Percentiles rank a stretch among this genome's conserved stretches.
Conservation (phyloP, 2,113 vertebrate species). For the Lycocorax pyrrhopterus region DNA sequence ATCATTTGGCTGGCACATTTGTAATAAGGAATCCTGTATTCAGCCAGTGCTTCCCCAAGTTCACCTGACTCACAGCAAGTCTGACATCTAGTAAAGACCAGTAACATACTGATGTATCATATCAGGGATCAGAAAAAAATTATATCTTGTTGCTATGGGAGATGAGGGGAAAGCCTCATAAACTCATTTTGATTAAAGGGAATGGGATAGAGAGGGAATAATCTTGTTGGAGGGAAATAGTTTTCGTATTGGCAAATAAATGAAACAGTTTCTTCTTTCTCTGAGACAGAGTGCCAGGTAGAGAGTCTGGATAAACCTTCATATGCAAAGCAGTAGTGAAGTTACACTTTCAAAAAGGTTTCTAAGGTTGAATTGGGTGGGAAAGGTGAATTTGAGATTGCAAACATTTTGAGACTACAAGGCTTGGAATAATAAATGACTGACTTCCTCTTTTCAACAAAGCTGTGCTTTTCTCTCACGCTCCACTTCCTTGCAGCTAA, state of each 20-base stretch:
- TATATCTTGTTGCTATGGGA: neutral
- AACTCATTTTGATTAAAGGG: neutral
- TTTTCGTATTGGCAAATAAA: neutral
- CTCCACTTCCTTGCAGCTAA: conserved; percentile 44
- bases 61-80: neutral
- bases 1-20: neutral
- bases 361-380: neutral
- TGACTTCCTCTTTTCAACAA: conserved; percentile 34
- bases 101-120: neutral
- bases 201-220: neutral
- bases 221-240: neutral
- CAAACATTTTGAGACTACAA: neutral
- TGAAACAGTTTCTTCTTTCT: neutral
- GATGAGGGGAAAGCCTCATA: neutral
- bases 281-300: neutral
- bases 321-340: neutral
- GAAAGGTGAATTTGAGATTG: neutral
- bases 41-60: accelerated
- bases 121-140: neutral
- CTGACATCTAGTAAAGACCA: neutral
- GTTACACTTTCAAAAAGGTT: neutral
- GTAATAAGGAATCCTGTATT: neutral
- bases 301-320: neutral
- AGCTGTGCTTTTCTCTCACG: conserved; percentile 20
- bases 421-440: conserved; percentile 18